Percentiles rank a stretch among this genome's conserved stretches.
These are phyloP conservation scores for Agonum fuliginosum DNA, from an alignment of 2,888 invertebrate species.

Conservation along the genomic window DNA sequence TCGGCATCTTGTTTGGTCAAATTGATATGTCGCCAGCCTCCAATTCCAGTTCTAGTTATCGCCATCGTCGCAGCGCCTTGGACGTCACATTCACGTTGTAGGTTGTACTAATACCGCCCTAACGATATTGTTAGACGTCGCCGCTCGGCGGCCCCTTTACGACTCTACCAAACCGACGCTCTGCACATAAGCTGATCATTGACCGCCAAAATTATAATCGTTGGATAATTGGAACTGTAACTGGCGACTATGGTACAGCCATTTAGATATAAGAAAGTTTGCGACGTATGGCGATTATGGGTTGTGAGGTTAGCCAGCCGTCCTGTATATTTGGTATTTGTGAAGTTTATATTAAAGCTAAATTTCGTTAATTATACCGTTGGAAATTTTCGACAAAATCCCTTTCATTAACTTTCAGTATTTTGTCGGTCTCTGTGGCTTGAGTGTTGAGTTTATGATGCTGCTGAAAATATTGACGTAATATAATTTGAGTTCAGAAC, in stretches of 20 bases:
- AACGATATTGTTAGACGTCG: slow-evolving; percentile 10
- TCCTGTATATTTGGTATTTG: not conserved
- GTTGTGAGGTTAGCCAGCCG: not conserved
- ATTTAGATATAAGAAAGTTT: slow-evolving; percentile 2
- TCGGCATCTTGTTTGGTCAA: slow-evolving; percentile 5
- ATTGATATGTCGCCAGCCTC: not conserved
- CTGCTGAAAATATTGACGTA: too few relatives aligned
- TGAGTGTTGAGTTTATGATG: too few relatives aligned
- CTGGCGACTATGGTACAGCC: not conserved
- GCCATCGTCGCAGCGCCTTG: slow-evolving; percentile 10
- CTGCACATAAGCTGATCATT: slow-evolving; percentile 1
- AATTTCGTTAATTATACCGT: not conserved
- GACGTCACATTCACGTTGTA: not conserved
- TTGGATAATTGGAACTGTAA: slow-evolving; percentile 35
- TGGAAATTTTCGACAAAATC: not conserved
- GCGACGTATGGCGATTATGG: slow-evolving; percentile 5
- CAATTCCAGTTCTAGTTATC: not conserved
- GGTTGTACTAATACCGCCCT: not conserved
- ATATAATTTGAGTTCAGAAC: too few relatives aligned
- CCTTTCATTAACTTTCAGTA: too few relatives aligned
- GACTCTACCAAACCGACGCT: not conserved
- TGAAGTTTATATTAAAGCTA: not conserved
- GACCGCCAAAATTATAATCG: slow-evolving; percentile 34
- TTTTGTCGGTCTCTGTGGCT: too few relatives aligned
- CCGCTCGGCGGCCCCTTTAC: not conserved